Conservation (phyloP, 2,888 invertebrate species). For the Argyresthia goedartella region DNA sequence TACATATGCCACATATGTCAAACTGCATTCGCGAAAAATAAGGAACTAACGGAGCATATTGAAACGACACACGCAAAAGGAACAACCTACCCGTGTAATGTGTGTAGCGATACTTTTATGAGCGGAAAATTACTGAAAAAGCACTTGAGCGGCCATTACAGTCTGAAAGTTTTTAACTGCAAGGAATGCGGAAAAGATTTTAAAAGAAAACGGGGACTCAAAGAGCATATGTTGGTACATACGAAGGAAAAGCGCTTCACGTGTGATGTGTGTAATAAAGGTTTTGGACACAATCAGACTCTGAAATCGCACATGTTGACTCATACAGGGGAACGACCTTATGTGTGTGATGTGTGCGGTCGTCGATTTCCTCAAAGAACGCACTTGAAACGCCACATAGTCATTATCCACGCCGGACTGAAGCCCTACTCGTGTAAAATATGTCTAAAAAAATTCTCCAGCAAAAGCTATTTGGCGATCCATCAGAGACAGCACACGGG, state of each 20-base stretch:
- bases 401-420: conserved; percentile 45
- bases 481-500: conserved; percentile 55
- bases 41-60: conserved; percentile 44
- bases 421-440: conserved; percentile 44
- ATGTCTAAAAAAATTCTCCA: conserved; percentile 51
- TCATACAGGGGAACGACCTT: conserved; percentile 50
- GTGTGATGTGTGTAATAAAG: conserved; percentile 37
- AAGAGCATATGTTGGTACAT: conserved; percentile 51
- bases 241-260: conserved; percentile 42
- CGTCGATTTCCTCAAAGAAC: conserved; percentile 46
- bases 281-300: conserved; percentile 42
- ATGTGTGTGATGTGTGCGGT: conserved; percentile 52
- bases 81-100: conserved; percentile 32
- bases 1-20: conserved; percentile 40
- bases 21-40: conserved; percentile 32
- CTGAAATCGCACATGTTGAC: conserved; percentile 52
- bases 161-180: conserved; percentile 39
- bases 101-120: conserved; percentile 35
- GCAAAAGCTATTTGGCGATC: conserved; percentile 50
- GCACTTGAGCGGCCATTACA: conserved; percentile 38
- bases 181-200: conserved; percentile 41
- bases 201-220: conserved; percentile 43
- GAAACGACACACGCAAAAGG: conserved; percentile 25
- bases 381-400: conserved; percentile 51
- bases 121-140: conserved; percentile 38